phyloP scores from a whole-genome alignment of 2,113 vertebrate species.

The Odontophorus gujanensis region DNA sequence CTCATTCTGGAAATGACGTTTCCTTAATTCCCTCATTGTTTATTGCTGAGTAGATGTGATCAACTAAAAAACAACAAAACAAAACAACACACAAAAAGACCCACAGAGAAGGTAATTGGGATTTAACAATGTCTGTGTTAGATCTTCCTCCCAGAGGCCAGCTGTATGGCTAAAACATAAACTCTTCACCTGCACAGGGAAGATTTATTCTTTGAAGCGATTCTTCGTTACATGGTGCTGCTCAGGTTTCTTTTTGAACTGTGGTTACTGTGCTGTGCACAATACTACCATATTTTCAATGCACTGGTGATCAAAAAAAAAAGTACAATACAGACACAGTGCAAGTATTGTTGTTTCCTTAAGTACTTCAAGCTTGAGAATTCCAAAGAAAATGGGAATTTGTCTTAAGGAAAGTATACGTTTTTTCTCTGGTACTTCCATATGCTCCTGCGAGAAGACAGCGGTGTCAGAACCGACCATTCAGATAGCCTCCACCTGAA shows the following conservation, averaged over 20 bases:
- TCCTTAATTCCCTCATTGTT: background rate
- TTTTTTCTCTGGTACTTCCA: background rate
- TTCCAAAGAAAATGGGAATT: slow-evolving; percentile 3
- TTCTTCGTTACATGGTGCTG: background rate
- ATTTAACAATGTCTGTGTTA: slow-evolving; percentile 1
- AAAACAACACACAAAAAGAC: background rate
- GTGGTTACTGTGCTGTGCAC: slow-evolving; percentile 25
- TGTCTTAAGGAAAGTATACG: background rate
- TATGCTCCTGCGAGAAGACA: background rate
- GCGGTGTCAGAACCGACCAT: background rate
- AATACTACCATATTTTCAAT: slow-evolving; percentile 15
- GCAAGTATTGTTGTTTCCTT: slow-evolving; percentile 23
- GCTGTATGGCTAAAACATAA: slow-evolving; percentile 17
- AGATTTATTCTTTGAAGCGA: slow-evolving; percentile 26
- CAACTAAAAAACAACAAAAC: background rate
- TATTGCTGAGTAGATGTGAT: background rate
- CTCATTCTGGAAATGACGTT: background rate
- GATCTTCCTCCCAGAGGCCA: slow-evolving; percentile 6
- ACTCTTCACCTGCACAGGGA: slow-evolving; percentile 20
- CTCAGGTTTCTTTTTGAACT: background rate
- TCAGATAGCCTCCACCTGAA: background rate
- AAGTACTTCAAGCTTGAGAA: background rate
- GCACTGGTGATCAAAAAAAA: slow-evolving; percentile 33
- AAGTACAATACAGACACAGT: background rate
- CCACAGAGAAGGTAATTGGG: background rate